Percentiles rank a stretch among this genome's conserved stretches.
These are phyloP conservation scores for Cyclophora albipunctata DNA, from an alignment of 2,888 invertebrate genomes.

Conservation along the genomic window DNA sequence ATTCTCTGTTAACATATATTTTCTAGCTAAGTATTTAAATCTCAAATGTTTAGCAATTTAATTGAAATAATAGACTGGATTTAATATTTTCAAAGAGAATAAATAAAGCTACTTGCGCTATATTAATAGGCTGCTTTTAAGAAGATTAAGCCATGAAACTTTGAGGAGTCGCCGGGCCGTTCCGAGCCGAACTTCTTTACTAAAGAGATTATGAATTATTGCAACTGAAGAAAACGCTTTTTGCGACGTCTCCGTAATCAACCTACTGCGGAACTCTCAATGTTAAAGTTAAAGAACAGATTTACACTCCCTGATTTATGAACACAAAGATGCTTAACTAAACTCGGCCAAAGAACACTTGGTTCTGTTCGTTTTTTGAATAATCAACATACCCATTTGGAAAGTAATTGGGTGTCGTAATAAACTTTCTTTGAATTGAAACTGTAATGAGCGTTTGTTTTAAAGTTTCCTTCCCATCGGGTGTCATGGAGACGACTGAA, in stretches of 20 bases:
- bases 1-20: too few species aligned
- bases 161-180: conserved; percentile 30
- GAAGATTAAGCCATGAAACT: conserved; percentile 41
- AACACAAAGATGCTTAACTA: too few species aligned
- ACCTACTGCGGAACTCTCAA: conserved; percentile 20
- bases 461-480: conserved; percentile 77
- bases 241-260: conserved; percentile 23
- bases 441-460: too few species aligned
- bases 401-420: too few species aligned
- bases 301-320: background rate
- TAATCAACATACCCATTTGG: too few species aligned
- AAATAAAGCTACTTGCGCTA: conserved; percentile 31
- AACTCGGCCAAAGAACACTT: too few species aligned
- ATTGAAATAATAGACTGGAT: background rate
- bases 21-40: background rate
- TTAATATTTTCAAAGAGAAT: conserved; percentile 26
- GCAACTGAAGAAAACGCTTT: conserved; percentile 26
- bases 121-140: conserved; percentile 39
- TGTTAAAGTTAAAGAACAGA: conserved; percentile 5
- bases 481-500: conserved; percentile 81
- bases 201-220: conserved; percentile 40
- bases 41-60: too few species aligned
- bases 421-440: too few species aligned
- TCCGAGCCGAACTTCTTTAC: conserved; percentile 28
- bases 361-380: too few species aligned